Evolutionary conservation across 2,888 invertebrate species (phyloP).

Genomic region (Chrysolina haemoptera): DNA sequence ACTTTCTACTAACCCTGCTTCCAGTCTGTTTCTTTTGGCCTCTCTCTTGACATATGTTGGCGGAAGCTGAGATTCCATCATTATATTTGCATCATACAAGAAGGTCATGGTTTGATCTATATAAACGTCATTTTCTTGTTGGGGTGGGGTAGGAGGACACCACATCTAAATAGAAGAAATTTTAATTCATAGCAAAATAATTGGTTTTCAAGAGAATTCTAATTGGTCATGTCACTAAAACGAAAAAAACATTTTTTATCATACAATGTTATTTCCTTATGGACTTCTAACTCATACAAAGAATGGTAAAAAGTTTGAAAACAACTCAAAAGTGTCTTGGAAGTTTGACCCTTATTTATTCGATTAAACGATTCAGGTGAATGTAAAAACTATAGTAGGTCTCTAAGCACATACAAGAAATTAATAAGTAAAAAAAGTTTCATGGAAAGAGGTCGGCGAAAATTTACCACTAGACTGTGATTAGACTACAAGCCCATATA

Average conservation of each 20-base stretch:
- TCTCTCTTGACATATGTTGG: conserved; percentile 87
- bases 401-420: no score
- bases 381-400: no score
- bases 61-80: conserved; percentile 86
- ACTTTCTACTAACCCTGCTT: conserved; percentile 73
- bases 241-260: background rate
- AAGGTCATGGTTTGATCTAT: conserved; percentile 88
- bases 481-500: no score
- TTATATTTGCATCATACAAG: conserved; percentile 84
- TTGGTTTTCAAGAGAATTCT: background rate
- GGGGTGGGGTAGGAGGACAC: conserved; percentile 97
- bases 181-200: background rate
- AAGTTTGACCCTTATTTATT: no score
- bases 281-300: no score
- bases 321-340: no score
- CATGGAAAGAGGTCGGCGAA: no score
- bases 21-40: conserved; percentile 79
- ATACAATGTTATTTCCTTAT: no score
- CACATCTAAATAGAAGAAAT: conserved; percentile 81
- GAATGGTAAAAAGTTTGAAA: no score
- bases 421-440: no score
- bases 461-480: no score
- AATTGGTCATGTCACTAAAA: background rate
- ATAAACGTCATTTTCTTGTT: conserved; percentile 93
- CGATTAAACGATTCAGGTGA: no score